Evolutionary conservation across 2,797 vertebrate genomes (phyloP).

Genomic region (Emys orbicularis): DNA sequence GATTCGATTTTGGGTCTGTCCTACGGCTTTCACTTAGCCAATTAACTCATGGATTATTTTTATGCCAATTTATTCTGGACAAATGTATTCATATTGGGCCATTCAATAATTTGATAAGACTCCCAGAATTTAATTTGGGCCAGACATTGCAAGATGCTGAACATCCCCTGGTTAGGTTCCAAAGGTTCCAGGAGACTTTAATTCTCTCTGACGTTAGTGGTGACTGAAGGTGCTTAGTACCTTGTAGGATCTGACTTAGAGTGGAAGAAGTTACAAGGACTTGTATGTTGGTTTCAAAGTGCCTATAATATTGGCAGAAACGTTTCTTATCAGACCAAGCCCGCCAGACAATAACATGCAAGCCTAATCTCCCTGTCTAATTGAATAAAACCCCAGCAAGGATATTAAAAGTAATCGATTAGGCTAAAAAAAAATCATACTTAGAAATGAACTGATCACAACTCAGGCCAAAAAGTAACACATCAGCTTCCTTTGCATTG

Average conservation of each 20-base stretch:
- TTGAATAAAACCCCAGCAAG: neutral
- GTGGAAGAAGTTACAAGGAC: neutral
- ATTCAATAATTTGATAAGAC: neutral
- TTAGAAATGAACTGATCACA: constrained; percentile 29
- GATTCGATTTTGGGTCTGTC: neutral
- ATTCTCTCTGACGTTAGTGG: neutral
- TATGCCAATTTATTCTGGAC: neutral
- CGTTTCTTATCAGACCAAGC: neutral
- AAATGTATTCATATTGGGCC: neutral
- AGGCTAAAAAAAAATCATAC: constrained; percentile 33
- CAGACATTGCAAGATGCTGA: neutral
- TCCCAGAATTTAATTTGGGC: neutral
- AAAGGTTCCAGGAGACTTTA: neutral
- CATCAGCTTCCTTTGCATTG: neutral
- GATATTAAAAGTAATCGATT: constrained; percentile 23
- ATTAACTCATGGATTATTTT: neutral
- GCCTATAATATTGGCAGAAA: neutral
- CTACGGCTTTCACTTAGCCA: neutral
- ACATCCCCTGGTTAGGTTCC: too few relatives aligned
- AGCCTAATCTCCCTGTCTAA: neutral
- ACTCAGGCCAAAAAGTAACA: neutral
- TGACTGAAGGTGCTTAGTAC: neutral
- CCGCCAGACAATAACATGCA: neutral
- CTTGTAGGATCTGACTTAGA: neutral
- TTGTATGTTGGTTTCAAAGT: neutral